A percentile compares a stretch with the other conserved stretches of the same genome.
phyloP scores from a whole-genome alignment of 2,888 invertebrate genomes.

The Drosophila nr. fundita region DNA sequence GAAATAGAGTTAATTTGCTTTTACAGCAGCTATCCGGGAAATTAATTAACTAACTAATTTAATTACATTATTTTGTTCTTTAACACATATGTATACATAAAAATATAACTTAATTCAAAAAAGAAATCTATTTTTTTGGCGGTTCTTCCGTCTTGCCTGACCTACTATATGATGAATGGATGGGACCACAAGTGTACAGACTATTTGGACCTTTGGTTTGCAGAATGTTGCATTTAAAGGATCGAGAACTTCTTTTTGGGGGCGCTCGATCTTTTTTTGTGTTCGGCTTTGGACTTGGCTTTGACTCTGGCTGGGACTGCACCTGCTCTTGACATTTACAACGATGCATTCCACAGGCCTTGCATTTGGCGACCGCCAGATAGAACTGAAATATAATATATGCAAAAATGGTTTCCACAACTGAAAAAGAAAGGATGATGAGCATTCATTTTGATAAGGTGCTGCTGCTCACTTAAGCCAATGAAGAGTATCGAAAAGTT shows the following conservation, averaged over 20 bases:
- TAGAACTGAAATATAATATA: constrained; percentile 61
- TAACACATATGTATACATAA: neutral
- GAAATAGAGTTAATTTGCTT: neutral
- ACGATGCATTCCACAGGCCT: neutral
- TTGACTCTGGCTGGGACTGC: neutral
- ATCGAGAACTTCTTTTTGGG: neutral
- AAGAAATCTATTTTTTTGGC: neutral
- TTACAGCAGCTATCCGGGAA: neutral
- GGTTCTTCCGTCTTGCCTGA: neutral
- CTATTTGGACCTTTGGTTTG: constrained; percentile 7
- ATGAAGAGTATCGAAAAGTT: constrained; percentile 41
- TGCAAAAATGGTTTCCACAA: constrained; percentile 57
- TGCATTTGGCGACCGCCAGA: constrained; percentile 14
- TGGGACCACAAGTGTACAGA: constrained; percentile 18
- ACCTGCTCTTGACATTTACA: neutral
- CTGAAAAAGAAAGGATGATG: constrained; percentile 15
- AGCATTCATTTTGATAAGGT: neutral
- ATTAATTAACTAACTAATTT: neutral
- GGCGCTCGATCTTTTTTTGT: neutral
- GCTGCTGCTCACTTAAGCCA: constrained; percentile 45
- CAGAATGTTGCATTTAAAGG: constrained; percentile 23
- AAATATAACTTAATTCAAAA: constrained; percentile 30
- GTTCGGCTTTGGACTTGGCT: neutral
- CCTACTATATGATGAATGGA: neutral
- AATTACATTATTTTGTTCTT: neutral